Percentiles rank a stretch among this genome's conserved stretches.
Conservation (phyloP, 2,113 vertebrate species). For the Chaenocephalus aceratus region DNA sequence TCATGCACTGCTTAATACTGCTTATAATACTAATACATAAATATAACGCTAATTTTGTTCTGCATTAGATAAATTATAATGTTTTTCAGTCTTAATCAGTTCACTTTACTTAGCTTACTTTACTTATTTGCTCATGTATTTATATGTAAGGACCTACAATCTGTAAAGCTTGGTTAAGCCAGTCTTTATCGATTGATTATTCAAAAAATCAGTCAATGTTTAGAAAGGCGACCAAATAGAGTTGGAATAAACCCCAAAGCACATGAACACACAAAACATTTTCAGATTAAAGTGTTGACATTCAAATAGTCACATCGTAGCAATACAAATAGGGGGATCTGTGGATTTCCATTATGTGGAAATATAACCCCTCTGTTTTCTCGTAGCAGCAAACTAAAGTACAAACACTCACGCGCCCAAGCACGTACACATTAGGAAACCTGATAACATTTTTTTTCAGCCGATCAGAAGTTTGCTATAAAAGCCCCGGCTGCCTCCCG, state of each 20-base stretch:
- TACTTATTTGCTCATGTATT: too few species aligned
- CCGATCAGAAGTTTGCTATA: constrained; percentile 64
- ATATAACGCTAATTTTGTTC: not conserved
- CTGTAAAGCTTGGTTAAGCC: too few species aligned
- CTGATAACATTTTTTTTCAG: constrained; percentile 57
- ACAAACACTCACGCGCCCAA: not conserved
- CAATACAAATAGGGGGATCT: not conserved
- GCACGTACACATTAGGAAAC: constrained; percentile 70
- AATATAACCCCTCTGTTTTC: not conserved
- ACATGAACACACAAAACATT: not conserved
- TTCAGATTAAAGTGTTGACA: too few species aligned
- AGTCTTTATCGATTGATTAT: too few species aligned
- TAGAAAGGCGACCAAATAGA: not conserved
- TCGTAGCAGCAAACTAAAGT: constrained; percentile 27
- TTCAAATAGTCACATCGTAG: too few species aligned
- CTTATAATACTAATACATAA: too few species aligned
- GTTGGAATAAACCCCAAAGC: not conserved
- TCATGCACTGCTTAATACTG: not conserved
- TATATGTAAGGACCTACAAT: too few species aligned
- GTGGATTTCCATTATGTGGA: constrained; percentile 58
- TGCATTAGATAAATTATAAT: not conserved
- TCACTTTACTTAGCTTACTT: too few species aligned
- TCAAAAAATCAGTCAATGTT: not conserved
- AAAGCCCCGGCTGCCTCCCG: constrained; percentile 38
- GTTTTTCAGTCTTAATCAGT: not conserved